Conservation (phyloP, 2,797 vertebrate genomes). For the Hafferia zeledoni region DNA sequence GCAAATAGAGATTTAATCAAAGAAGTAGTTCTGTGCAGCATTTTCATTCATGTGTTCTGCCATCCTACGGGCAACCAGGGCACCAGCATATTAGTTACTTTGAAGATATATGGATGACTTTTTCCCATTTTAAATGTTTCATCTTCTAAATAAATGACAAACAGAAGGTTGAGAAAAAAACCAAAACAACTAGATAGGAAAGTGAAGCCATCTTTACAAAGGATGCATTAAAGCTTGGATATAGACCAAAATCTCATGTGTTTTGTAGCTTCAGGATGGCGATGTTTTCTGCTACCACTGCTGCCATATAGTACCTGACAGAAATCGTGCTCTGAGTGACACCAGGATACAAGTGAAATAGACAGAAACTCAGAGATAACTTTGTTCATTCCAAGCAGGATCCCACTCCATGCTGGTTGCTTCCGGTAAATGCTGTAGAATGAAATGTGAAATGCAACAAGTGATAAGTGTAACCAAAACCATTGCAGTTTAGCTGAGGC, state of each 20-base stretch:
- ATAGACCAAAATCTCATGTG: not conserved
- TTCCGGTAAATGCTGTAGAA: not conserved
- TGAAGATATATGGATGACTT: not conserved
- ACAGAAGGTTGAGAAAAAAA: not conserved
- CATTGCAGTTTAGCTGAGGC: not conserved
- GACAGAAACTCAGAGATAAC: not conserved
- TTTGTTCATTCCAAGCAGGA: not conserved
- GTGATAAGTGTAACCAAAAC: not conserved
- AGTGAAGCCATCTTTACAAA: not conserved
- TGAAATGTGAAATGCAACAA: not conserved
- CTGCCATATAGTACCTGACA: not conserved
- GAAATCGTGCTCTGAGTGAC: not conserved
- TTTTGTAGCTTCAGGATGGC: not conserved
- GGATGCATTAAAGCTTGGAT: not conserved
- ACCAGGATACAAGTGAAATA: not conserved
- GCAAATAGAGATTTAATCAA: not conserved
- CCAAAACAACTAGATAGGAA: not conserved
- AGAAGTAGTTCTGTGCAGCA: not conserved
- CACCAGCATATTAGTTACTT: not conserved
- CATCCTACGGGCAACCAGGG: not conserved
- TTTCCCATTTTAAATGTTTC: not conserved
- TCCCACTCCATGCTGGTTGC: not conserved
- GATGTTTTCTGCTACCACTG: not conserved
- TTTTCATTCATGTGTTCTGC: not conserved
- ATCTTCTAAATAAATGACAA: not conserved